phyloP scores from a whole-genome alignment of 2,888 invertebrate species.

The Therioaphis trifolii region DNA sequence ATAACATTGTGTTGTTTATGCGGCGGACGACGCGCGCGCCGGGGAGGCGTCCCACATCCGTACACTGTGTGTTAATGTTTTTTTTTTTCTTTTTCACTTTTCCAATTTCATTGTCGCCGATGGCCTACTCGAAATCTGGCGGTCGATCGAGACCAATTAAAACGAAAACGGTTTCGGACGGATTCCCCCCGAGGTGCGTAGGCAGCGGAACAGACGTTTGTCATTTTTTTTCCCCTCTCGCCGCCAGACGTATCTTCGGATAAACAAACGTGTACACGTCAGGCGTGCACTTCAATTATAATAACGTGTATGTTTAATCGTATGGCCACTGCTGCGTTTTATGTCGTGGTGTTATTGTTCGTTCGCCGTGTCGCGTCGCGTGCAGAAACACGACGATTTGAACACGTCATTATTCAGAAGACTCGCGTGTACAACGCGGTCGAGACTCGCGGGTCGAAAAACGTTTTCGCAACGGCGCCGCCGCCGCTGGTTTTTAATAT shows the following conservation, averaged over 20 bases:
- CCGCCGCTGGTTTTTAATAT: neutral
- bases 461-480: neutral
- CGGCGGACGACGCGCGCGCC: neutral
- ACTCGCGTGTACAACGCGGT: neutral
- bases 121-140: neutral
- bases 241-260: no score
- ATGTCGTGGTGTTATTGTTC: neutral
- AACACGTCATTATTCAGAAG: neutral
- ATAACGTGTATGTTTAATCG: no score
- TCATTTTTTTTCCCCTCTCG: neutral
- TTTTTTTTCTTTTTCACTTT: neutral
- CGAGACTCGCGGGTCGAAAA: no score
- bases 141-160: conserved; percentile 46
- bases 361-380: neutral
- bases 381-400: neutral
- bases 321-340: neutral
- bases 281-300: no score
- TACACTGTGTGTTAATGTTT: conserved; percentile 28
- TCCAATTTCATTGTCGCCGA: conserved; percentile 12
- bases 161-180: conserved; percentile 29
- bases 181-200: neutral
- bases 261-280: neutral
- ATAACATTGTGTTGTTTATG: no score
- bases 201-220: neutral
- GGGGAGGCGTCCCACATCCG: conserved; percentile 42